Base-by-base conservation (phyloP, 2,888 invertebrate genomes). In the Mythimna loreyi region DNA sequence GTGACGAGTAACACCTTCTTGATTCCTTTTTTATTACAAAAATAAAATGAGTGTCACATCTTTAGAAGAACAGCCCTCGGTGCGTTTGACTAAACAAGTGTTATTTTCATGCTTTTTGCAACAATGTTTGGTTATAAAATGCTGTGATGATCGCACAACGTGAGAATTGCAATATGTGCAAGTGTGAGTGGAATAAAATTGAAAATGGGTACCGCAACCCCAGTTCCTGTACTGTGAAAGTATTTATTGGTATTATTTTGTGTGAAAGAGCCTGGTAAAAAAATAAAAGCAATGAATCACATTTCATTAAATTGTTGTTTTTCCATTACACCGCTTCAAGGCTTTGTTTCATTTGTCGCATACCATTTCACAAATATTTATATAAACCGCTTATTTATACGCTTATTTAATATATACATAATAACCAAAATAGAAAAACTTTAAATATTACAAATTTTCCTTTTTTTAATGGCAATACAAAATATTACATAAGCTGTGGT, bases 11-110 rank as follows among this genome's bases (percentile, higher is more conserved):
- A 70, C 58, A 71, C 53, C 71, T 67, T 57, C 65, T 33, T 55
- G 56, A 68, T 63, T 64, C 11, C 40, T 61, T 50, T 61, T 53
- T 21, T 47, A 47, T 9, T 47, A 62, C 60, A 43, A 50, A 36
- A 50, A 50, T 21, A 81, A 81, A 81, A 84, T 84, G 84, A 84
- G 84, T 84, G 72, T 81, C n/a, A 53, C 84, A 63, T 84, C 84
- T 70, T 45, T 80, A 56, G 83, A 84, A 75, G 84, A 84, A 67
- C 79, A 80, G 58, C 84, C 75, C 52, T 72, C 81, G 84, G 84
- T 84, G 83, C 81, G 84, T 84, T 69, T 82, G 50, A 61, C 28
- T 64, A 72, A 60, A 52, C 77, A 72, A 81, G 74, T 81, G 82
- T 56, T 83, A 75, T 62, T 68, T 65, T 69, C 43, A 72, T 69